phyloP scores from a whole-genome alignment of 2,113 vertebrate species.

The Meles meles region DNA sequence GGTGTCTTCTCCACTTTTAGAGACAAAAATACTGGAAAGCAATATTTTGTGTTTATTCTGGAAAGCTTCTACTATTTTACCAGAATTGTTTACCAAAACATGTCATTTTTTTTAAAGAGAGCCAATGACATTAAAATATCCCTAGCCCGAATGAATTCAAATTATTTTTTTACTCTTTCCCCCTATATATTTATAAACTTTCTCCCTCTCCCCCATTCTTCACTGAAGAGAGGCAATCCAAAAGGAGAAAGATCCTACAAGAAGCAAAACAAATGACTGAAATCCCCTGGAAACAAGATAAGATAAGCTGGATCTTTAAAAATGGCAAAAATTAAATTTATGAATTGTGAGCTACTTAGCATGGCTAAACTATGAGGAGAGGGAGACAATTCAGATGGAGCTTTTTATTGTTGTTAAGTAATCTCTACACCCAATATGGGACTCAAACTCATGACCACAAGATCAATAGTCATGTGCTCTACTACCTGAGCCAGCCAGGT shows the following conservation, averaged over 20 bases:
- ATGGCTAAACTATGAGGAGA: neutral
- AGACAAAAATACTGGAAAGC: neutral
- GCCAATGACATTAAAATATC: neutral
- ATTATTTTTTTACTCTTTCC: neutral
- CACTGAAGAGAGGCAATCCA: neutral
- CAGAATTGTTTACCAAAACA: neutral
- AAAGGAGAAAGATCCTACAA: neutral
- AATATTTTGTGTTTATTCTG: slow-evolving; percentile 30
- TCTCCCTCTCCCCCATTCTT: neutral
- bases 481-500: neutral
- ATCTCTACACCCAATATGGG: neutral
- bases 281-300: neutral
- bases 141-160: neutral
- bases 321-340: neutral
- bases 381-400: neutral
- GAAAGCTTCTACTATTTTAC: neutral
- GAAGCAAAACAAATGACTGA: neutral
- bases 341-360: neutral
- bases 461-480: neutral
- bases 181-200: neutral
- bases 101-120: neutral
- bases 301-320: neutral
- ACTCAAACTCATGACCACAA: neutral
- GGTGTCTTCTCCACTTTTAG: neutral
- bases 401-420: neutral